These are phyloP conservation scores for Caranx ignobilis DNA, from an alignment of 2,113 vertebrate genomes.

Conservation along the genomic window DNA sequence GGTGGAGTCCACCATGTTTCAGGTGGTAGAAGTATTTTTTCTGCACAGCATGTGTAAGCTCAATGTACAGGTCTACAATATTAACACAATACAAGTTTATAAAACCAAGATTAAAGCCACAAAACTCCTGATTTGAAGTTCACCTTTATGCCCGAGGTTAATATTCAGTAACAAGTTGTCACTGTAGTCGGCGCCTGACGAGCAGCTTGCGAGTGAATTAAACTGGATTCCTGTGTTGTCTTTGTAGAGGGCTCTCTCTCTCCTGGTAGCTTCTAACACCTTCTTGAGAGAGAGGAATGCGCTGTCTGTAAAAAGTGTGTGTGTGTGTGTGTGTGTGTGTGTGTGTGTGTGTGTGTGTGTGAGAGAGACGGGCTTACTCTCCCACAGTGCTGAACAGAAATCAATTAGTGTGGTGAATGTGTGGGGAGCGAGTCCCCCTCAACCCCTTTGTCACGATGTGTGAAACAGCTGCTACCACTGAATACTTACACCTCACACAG, in stretches of 20 bases:
- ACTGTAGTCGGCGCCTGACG: neutral
- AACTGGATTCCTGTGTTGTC: constrained; percentile 61
- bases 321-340: constrained; percentile 26
- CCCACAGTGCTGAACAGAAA: constrained; percentile 86
- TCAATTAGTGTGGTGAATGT: constrained; percentile 86
- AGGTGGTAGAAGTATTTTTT: too few species aligned
- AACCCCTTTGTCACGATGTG: constrained; percentile 84
- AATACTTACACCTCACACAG: constrained; percentile 81
- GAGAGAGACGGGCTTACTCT: constrained; percentile 68
- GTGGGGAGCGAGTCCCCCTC: constrained; percentile 76
- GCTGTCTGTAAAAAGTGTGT: constrained; percentile 63
- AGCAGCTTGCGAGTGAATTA: constrained; percentile 19
- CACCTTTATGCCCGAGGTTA: too few species aligned
- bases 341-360: constrained; percentile 41
- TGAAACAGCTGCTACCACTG: constrained; percentile 88
- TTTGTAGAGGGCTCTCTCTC: constrained; percentile 6
- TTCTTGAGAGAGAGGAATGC: constrained; percentile 73
- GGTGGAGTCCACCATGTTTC: too few species aligned
- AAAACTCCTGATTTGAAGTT: too few species aligned
- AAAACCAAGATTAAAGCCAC: too few species aligned
- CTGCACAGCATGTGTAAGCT: too few species aligned
- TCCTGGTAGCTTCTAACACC: constrained; percentile 66
- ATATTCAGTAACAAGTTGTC: neutral
- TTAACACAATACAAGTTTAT: too few species aligned
- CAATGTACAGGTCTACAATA: too few species aligned